These are phyloP conservation scores for Catagonus wagneri DNA, from an alignment of 2,113 vertebrate genomes.

Conservation along the genomic window DNA sequence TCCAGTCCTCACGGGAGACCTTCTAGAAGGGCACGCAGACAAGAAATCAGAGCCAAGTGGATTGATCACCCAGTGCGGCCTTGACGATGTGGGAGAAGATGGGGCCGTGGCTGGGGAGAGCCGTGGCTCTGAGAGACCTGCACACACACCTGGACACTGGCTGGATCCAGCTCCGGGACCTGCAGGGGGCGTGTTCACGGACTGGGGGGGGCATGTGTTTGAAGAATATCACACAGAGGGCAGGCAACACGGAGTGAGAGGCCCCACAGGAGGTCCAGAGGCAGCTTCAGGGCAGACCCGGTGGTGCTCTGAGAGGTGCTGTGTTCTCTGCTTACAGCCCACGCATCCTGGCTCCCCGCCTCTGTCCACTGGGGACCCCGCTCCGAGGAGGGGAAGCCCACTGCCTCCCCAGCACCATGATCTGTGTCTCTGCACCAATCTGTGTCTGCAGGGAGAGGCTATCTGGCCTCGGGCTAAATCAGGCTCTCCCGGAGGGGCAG, in stretches of 20 bases:
- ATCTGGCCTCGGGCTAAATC: not conserved
- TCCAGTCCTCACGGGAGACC: not conserved
- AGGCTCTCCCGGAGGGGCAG: not conserved
- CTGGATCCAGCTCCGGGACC: not conserved
- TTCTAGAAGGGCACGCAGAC: not conserved
- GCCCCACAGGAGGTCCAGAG: not conserved
- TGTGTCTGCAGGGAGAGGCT: not conserved
- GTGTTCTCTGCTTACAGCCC: not conserved
- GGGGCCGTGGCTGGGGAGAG: accelerated
- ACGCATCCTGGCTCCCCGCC: not conserved
- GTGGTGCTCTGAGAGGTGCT: not conserved
- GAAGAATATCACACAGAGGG: not conserved
- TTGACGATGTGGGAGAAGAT: accelerated
- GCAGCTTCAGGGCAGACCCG: too few species aligned
- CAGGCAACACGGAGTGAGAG: too few species aligned
- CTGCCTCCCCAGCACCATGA: too few species aligned
- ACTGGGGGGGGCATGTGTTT: not conserved
- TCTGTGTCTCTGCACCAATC: too few species aligned
- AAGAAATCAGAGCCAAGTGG: too few species aligned
- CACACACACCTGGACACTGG: not conserved
- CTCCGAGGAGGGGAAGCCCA: not conserved
- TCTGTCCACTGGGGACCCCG: not conserved
- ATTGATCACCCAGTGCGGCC: accelerated
- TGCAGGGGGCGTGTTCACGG: not conserved
- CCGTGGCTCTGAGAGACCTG: not conserved